Evolutionary conservation across 2,113 vertebrate species (phyloP).

Genomic region (Dipodomys ordii): DNA sequence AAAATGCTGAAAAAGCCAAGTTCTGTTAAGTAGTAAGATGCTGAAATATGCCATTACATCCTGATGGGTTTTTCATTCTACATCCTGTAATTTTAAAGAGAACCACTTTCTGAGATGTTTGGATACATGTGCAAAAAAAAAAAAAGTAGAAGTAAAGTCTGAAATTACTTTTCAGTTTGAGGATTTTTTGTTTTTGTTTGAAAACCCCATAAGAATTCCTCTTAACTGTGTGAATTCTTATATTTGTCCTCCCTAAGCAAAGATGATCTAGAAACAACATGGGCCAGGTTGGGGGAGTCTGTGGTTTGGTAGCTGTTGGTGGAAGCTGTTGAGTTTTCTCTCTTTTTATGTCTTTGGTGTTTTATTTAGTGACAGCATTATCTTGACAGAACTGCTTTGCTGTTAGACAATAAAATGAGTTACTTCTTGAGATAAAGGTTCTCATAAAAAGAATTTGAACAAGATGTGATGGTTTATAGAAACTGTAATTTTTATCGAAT

Average conservation of each 20-base stretch:
- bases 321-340: not conserved
- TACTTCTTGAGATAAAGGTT: constrained; percentile 25
- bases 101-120: constrained; percentile 69
- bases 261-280: constrained; percentile 5
- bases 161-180: not conserved
- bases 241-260: not conserved
- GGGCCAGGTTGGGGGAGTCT: not conserved
- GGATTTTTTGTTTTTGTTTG: constrained; percentile 63
- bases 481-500: constrained; percentile 46
- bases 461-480: constrained; percentile 21
- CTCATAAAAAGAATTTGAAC: constrained; percentile 45
- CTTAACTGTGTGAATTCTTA: constrained; percentile 33
- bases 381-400: constrained; percentile 66
- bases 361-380: constrained; percentile 78
- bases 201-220: constrained; percentile 13
- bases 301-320: not conserved
- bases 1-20: constrained; percentile 63
- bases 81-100: constrained; percentile 64
- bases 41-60: constrained; percentile 71
- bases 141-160: constrained; percentile 13
- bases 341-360: not conserved
- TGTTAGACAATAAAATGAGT: constrained; percentile 56
- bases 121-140: constrained; percentile 46
- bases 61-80: constrained; percentile 76
- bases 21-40: constrained; percentile 34